A percentile compares a stretch with the other conserved stretches of the same genome.
Conservation (phyloP, 53 echinoderm and acorn worm species). For the Holothuria leucospilota region DNA sequence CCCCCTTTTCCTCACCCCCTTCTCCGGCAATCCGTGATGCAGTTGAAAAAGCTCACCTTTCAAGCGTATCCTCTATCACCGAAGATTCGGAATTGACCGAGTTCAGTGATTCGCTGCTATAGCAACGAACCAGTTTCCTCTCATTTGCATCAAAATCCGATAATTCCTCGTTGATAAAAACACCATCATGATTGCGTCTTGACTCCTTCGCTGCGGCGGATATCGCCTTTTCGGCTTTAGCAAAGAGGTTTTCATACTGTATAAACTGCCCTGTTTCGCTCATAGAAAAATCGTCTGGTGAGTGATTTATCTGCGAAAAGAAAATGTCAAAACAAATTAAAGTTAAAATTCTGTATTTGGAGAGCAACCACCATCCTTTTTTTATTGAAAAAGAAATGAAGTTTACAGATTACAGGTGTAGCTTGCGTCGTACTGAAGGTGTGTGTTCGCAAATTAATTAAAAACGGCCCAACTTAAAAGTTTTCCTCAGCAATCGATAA, state of each 20-base stretch:
- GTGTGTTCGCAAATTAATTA: too few relatives aligned
- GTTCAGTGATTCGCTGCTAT: slow-evolving; percentile 89
- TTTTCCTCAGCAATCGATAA: too few relatives aligned
- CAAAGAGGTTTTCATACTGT: slow-evolving; percentile 88
- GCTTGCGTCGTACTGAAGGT: too few relatives aligned
- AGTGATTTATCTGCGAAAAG: slow-evolving; percentile 55
- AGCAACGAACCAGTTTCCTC: slow-evolving; percentile 88
- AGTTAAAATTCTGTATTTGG: too few relatives aligned
- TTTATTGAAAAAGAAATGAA: too few relatives aligned
- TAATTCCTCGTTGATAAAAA: slow-evolving; percentile 55
- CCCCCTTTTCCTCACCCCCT: too few relatives aligned
- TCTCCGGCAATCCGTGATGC: too few relatives aligned
- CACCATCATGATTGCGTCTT: slow-evolving; percentile 61
- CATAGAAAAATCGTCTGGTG: slow-evolving; percentile 63
- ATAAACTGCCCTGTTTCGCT: slow-evolving; percentile 76
- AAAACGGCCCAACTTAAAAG: too few relatives aligned
- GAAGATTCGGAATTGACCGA: slow-evolving; percentile 90
- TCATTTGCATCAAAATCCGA: slow-evolving; percentile 65
- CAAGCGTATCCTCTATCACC: slow-evolving; percentile 76
- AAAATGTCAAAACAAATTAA: neutral
- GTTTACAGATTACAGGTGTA: too few relatives aligned
- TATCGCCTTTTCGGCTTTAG: slow-evolving; percentile 86
- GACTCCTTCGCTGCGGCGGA: slow-evolving; percentile 90
- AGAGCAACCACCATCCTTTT: too few relatives aligned
- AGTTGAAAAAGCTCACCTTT: slow-evolving; percentile 55